These are phyloP conservation scores for Pseudachorutes palmiensis DNA, from an alignment of 1,140 invertebrate species.

Conservation along the genomic window DNA sequence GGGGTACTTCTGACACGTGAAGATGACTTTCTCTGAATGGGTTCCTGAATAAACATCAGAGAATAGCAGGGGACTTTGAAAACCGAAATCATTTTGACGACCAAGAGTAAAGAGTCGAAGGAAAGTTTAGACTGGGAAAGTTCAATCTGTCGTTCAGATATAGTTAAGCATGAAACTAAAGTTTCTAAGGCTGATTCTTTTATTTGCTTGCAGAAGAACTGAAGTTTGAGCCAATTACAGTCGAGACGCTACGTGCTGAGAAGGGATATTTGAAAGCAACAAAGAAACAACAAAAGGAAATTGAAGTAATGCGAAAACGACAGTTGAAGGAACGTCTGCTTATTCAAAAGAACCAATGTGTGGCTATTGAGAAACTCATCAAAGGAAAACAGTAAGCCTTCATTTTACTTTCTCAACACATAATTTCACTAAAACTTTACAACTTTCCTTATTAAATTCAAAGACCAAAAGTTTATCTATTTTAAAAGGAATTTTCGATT, in stretches of 20 bases:
- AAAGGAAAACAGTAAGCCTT: slow-evolving; percentile 75
- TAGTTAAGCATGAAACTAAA: no score
- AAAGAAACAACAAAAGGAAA: slow-evolving; percentile 92
- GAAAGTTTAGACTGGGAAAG: no score
- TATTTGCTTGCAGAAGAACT: slow-evolving; percentile 48
- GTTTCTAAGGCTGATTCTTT: no score
- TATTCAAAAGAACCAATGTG: slow-evolving; percentile 89
- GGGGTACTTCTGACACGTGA: no score
- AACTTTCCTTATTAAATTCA: not conserved
- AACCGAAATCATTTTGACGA: no score
- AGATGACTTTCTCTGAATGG: no score
- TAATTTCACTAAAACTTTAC: not conserved
- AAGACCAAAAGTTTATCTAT: not conserved
- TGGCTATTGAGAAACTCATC: slow-evolving; percentile 88
- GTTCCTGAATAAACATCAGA: no score
- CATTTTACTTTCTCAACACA: slow-evolving; percentile 13
- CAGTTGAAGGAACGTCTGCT: slow-evolving; percentile 86
- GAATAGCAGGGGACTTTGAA: no score
- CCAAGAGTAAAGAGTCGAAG: no score
- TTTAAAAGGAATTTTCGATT: no score
- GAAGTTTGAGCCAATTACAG: slow-evolving; percentile 84
- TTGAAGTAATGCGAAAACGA: slow-evolving; percentile 81
- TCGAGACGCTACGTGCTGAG: slow-evolving; percentile 79
- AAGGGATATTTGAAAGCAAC: slow-evolving; percentile 91
- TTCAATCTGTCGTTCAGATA: no score